These are phyloP conservation scores for Poecilus cupreus DNA, from an alignment of 2,888 invertebrate genomes.

Conservation along the genomic window DNA sequence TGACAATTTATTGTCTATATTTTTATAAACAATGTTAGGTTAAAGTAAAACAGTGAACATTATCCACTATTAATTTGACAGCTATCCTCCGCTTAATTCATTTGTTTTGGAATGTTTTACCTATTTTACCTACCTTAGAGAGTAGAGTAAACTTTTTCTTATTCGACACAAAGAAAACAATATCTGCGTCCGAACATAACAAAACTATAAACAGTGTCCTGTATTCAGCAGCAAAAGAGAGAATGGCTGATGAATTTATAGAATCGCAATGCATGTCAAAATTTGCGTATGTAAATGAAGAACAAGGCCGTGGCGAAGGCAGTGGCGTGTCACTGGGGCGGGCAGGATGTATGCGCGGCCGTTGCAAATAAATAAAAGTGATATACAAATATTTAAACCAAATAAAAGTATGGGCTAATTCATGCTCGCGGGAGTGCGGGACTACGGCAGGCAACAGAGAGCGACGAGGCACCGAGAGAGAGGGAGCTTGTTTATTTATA, in stretches of 20 bases:
- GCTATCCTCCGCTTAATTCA: too few relatives aligned
- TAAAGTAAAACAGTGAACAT: too few relatives aligned
- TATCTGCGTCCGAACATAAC: not conserved
- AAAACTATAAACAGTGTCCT: not conserved
- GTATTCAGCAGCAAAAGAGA: conserved; percentile 16
- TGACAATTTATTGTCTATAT: too few relatives aligned
- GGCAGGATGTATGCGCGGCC: conserved; percentile 65
- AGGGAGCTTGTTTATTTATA: conserved; percentile 67
- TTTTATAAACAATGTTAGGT: too few relatives aligned
- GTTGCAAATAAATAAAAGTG: conserved; percentile 70
- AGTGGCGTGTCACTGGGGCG: conserved; percentile 6
- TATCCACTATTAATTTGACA: too few relatives aligned
- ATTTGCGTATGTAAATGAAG: conserved; percentile 59
- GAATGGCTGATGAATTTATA: conserved; percentile 53
- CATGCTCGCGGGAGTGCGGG: not conserved
- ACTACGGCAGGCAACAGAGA: conserved; percentile 2
- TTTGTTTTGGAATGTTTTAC: too few relatives aligned
- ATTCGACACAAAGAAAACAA: not conserved
- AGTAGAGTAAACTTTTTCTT: not conserved
- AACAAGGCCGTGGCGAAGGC: conserved; percentile 49
- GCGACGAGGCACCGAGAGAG: not conserved
- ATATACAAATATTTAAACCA: conserved; percentile 70
- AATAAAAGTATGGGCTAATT: conserved; percentile 66
- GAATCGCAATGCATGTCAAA: conserved; percentile 54
- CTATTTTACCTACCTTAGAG: too few relatives aligned